Percentiles rank a stretch among this genome's conserved stretches.
Evolutionary conservation across 2,797 vertebrate genomes (phyloP).

Genomic region (Artibeus lituratus): DNA sequence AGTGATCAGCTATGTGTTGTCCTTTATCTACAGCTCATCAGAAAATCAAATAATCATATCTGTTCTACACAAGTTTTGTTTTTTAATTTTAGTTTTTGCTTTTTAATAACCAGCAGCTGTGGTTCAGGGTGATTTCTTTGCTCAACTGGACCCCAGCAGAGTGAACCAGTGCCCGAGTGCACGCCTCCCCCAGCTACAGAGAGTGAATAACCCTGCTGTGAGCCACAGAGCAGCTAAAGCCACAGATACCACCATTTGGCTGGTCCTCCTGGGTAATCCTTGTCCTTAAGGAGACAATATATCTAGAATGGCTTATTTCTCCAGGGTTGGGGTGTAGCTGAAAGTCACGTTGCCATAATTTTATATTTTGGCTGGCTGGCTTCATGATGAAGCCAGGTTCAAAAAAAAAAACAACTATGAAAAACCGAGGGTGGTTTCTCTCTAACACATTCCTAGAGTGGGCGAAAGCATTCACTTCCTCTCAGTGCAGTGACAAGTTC

Average conservation of each 20-base stretch:
- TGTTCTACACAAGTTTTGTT: background rate
- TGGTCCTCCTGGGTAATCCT: background rate
- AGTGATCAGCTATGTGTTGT: background rate
- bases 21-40: background rate
- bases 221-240: background rate
- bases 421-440: conserved; percentile 36
- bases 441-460: conserved; percentile 9
- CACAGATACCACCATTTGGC: background rate
- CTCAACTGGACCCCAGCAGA: background rate
- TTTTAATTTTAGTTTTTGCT: background rate
- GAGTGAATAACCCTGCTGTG: background rate
- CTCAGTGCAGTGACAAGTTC: background rate
- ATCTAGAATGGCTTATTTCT: conserved; percentile 30
- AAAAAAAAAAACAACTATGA: background rate
- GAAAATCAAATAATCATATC: background rate
- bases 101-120: background rate
- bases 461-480: conserved; percentile 14
- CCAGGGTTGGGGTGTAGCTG: conserved; percentile 28
- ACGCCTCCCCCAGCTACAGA: background rate
- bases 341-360: conserved; percentile 50
- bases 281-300: conserved; percentile 16
- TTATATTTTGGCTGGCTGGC: conserved; percentile 54
- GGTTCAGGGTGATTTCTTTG: background rate
- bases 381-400: conserved; percentile 29
- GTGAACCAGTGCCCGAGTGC: background rate